Base-by-base conservation (phyloP, 2,113 vertebrate species). In the Danio rerio region DNA sequence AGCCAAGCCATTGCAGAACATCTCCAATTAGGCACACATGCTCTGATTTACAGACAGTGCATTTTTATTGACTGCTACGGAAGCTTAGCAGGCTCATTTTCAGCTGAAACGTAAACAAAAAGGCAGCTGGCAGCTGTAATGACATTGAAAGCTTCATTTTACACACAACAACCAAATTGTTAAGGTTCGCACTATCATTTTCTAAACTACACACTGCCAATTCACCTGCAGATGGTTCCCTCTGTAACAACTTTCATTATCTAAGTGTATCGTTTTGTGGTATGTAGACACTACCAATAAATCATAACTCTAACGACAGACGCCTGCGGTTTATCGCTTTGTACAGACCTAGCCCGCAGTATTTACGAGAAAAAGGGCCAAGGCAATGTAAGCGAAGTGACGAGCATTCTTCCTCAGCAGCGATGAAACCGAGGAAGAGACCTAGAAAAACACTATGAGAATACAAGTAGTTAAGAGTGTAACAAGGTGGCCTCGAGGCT, bases 381-480 rank as follows among this genome's bases (percentile, higher is more conserved):
- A 90, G 74, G 85, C 75, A 89, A 92, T 87, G 81, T 79, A 82
- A 83, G 69, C 0, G 88, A 89, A 87, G 82, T 89, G 88, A 90
- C 72, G 71, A 68, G 85, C 87, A 90, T 90, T 92, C 89, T 83
- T 90, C 84, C 86, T 61, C 83, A 88, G 88, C 68, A 45, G 81
- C 85, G 87, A 83, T 86, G 89, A 87, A 87, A 89, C 91, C 86
- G 83, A 89, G 85, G 88, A 90, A 89, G 89, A 81, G 56, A 74
- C 18, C 84, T 83, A 87, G 85, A 83, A 87, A 88, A 89, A 89
- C 79, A 89, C 65, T 75, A 89, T 93, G 88, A 88, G 86, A 94
- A 92, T 92, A 94, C 89, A 93, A 90, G 91, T 89, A 90, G 89
- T 89, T 91, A 93, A 90, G 90, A 89, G 87, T 91, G 86, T 91